A percentile compares a stretch with the other conserved stretches of the same genome.
phyloP scores from a whole-genome alignment of 2,113 vertebrate genomes.

The Corydoras maculifer region DNA sequence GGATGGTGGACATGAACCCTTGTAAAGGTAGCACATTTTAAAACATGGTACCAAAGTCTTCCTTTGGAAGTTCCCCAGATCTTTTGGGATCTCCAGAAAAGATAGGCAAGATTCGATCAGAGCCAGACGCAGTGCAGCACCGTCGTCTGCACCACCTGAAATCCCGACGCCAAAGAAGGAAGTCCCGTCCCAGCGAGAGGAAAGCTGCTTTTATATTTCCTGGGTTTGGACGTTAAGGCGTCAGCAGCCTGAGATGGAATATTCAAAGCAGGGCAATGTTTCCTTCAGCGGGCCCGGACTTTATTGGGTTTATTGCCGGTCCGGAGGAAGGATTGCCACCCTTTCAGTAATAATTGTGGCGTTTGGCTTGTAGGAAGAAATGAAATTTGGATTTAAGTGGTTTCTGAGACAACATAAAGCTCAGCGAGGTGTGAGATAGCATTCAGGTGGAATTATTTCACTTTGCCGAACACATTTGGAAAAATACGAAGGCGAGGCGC shows the following conservation, averaged over 20 bases:
- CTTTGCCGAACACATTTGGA: not conserved
- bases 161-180: no score
- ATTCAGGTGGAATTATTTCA: slow-evolving; percentile 8
- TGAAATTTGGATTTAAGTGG: slow-evolving; percentile 10
- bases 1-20: no score
- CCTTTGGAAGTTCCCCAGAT: no score
- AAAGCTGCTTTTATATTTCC: no score
- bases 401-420: not conserved
- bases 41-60: no score
- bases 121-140: no score
- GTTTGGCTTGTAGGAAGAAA: slow-evolving; percentile 9
- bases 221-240: no score
- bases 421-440: slow-evolving; percentile 3
- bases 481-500: not conserved
- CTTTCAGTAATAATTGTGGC: slow-evolving; percentile 4
- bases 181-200: no score
- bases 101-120: no score
- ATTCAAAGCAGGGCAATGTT: slow-evolving; percentile 41
- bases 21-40: no score
- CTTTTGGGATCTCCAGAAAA: no score
- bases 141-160: no score
- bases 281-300: not conserved
- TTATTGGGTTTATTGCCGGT: not conserved
- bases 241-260: slow-evolving; percentile 28
- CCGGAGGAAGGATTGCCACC: not conserved